These are phyloP conservation scores for Chironomus tentans DNA, from an alignment of 2,888 invertebrate genomes.

Conservation along the genomic window DNA sequence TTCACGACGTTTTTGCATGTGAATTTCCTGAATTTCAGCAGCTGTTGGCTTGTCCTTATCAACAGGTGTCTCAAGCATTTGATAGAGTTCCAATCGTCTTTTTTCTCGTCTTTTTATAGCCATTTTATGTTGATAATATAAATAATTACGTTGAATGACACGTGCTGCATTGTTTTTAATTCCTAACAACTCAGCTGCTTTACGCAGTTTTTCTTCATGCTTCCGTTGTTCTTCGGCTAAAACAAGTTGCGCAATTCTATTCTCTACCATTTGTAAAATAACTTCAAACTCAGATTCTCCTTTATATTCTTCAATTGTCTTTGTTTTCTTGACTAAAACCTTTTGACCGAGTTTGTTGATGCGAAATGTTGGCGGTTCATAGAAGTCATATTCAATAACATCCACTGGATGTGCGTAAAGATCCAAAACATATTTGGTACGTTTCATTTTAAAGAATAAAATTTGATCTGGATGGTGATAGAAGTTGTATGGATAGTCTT, in stretches of 20 bases:
- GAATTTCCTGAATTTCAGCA: constrained; percentile 28
- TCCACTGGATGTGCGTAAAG: constrained; percentile 30
- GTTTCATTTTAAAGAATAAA: constrained; percentile 34
- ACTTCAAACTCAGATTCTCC: not conserved
- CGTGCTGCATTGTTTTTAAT: constrained; percentile 24
- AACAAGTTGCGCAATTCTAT: not conserved
- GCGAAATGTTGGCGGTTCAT: constrained; percentile 4
- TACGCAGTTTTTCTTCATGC: no score
- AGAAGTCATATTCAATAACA: not conserved
- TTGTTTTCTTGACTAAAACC: not conserved
- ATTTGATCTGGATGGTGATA: constrained; percentile 35
- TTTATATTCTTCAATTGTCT: not conserved
- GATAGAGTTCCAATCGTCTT: constrained; percentile 37
- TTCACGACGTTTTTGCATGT: constrained; percentile 31
- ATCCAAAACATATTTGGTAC: constrained; percentile 35
- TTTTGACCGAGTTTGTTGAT: not conserved
- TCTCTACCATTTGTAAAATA: not conserved
- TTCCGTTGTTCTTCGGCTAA: no score
- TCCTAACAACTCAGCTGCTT: not conserved
- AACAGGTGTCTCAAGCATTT: constrained; percentile 41
- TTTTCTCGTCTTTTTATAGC: constrained; percentile 33
- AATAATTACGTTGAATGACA: constrained; percentile 40
- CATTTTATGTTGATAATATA: constrained; percentile 36
- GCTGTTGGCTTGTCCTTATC: constrained; percentile 35
- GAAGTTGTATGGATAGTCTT: constrained; percentile 33